Base-by-base conservation (phyloP, 2,888 invertebrate species). In the Chrysolina oricalcia region DNA sequence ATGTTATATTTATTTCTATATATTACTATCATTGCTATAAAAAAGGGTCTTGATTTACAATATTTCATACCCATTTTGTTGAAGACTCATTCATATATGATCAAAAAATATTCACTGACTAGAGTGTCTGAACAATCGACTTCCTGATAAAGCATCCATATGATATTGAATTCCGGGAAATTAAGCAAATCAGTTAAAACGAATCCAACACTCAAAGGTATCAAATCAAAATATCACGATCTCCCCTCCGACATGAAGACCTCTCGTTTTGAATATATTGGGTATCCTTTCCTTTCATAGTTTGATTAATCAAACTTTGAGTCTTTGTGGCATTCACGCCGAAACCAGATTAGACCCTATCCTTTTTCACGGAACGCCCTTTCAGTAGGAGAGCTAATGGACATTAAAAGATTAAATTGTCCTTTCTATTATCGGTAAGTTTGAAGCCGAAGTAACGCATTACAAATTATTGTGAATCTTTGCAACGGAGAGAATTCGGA, bases 241-340 rank as follows among this genome's bases (percentile, higher is more conserved):
- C 27, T 59, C 10, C 59, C 27, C 59, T 59, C 59, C 23, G 15
- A 2, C 59, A 59, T 15, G 27, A 35, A 27, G 59, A 23, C 23
- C 59, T 59, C 15, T 59, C 15, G n/a, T 23, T 59, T 35, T n/a
- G 59, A 59, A 59, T 59, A 59, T 27, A 59, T 59, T 35, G 59
- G n/a, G 59, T 35, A n/a, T 59, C 59, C 19, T 56, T 56, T 13
- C 56, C 27, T 27, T 59, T 59, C 15, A 59, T 27, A 59, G 59
- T 35, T 59, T 59, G 59, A 59, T 59, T 27, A 35, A 59, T 59
- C 27, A 59, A 59, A 59, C 27, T 59, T 27, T 35, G 8, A 8
- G 59, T 59, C 59, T 59, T 59, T 59, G 59, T 59, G 23, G 59
- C 59, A 59, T 59, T 27, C 59, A 59, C 27, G 27, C 10, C 17